Base-by-base conservation (phyloP, 2,113 vertebrate species). In the Triplophysa dalaica region DNA sequence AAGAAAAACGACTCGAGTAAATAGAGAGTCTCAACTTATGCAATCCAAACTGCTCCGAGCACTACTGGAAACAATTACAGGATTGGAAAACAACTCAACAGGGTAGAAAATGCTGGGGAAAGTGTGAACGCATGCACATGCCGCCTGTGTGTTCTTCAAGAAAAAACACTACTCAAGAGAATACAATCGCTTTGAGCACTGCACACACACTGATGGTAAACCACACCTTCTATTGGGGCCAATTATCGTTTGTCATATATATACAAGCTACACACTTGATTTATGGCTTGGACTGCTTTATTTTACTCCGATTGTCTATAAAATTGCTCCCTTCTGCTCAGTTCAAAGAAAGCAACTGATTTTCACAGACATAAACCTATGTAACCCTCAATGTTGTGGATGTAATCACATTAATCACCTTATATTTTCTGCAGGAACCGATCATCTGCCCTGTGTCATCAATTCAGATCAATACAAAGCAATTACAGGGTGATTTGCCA, bases 51-150 rank as follows among this genome's bases (percentile, higher is more conserved):
- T 63, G 64, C 67, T 65, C 50, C 16, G 45, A 45, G 22, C 29
- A 75, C 22, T 24, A 73, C 61, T 83, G 58, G 66, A 85, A 74
- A 66, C 68, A 70, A 74, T 62, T 70, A 84, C 77, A 72, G 67
- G 29, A 21, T 29, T 66, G 65, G 78, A 41, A 75, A 78, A 66
- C 19, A 70, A 50, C 67, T 48, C 70, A 64, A 86, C 76, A 52
- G 56, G 64, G 22, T 73, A 60, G 43, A 80, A 22, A 21, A 3
- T 43, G 2, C 13, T 52, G 29, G 17, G 48, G n/a, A 77, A 83
- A 81, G 67, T 67, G 63, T 64, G 64, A 38, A 29, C n/a, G 26
- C 77, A 50, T 75, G 48, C 72, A 69, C 38, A 74, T 12, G 62
- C 17, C 13, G 56, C 72, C 61, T 75, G 41, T n/a, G 22, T 19